Conservation (phyloP, 2,797 vertebrate genomes). For the Helarctos malayanus region DNA sequence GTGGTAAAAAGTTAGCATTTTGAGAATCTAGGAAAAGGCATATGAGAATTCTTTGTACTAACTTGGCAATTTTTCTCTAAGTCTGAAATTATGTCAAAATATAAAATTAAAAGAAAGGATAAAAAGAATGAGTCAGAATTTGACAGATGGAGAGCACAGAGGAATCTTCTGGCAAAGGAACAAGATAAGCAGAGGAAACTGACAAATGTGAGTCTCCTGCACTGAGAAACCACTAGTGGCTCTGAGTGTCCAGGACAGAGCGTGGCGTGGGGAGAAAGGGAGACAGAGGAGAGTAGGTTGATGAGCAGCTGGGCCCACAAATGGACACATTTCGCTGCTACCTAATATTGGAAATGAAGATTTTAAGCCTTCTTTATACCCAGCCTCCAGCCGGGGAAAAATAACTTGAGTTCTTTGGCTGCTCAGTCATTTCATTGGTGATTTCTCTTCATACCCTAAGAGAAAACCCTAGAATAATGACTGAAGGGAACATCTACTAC, state of each 20-base stretch:
- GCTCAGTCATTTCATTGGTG: background rate
- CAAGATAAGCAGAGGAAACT: slow-evolving; percentile 33
- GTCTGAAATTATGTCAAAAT: slow-evolving; percentile 45
- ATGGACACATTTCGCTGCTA: background rate
- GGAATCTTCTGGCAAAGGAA: background rate
- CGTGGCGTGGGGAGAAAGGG: background rate
- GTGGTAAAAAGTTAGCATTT: slow-evolving; percentile 1
- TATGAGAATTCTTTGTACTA: background rate
- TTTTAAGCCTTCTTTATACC: background rate
- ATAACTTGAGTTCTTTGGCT: background rate
- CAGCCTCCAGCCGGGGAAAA: background rate
- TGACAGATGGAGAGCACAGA: background rate
- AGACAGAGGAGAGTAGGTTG: background rate
- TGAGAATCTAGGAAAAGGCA: background rate
- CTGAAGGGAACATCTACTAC: background rate
- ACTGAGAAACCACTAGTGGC: background rate
- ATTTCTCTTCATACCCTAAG: background rate
- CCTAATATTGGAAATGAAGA: background rate
- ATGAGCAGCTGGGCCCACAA: background rate
- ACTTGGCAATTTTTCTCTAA: slow-evolving; percentile 8
- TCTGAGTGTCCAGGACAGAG: background rate
- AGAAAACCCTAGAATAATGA: background rate
- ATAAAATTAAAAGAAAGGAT: background rate
- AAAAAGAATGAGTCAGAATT: background rate
- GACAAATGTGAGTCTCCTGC: background rate